These are phyloP conservation scores for Sphaeridia pumilis DNA, from an alignment of 2,888 invertebrate species.

Conservation along the genomic window DNA sequence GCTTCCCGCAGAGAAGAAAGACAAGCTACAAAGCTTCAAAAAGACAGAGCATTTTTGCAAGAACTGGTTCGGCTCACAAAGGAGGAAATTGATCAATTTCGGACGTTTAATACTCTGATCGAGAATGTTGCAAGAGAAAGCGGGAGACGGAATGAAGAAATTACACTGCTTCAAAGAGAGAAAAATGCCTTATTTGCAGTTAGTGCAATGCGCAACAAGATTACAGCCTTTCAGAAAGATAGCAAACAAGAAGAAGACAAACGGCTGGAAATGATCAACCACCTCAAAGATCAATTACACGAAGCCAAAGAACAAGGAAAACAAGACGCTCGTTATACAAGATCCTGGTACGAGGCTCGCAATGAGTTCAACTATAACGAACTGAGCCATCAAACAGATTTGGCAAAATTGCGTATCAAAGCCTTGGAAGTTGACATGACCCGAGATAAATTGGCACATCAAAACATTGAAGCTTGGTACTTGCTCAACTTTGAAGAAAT, in stretches of 20 bases:
- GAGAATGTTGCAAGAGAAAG: constrained; percentile 16
- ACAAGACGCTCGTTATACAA: constrained; percentile 19
- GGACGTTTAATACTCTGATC: constrained; percentile 16
- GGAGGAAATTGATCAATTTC: constrained; percentile 13
- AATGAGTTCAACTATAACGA: constrained; percentile 15
- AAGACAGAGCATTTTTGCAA: constrained; percentile 16
- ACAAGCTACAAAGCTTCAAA: constrained; percentile 18
- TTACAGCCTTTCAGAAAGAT: constrained; percentile 16
- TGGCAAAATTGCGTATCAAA: constrained; percentile 15
- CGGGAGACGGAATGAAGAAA: constrained; percentile 15
- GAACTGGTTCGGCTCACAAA: constrained; percentile 16
- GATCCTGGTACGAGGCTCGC: constrained; percentile 25
- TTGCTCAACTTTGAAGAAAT: constrained; percentile 38
- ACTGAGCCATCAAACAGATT: constrained; percentile 11
- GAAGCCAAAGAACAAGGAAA: constrained; percentile 21
- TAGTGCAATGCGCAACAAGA: constrained; percentile 12
- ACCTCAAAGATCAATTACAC: constrained; percentile 26
- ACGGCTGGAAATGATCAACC: constrained; percentile 22
- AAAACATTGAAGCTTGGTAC: constrained; percentile 30
- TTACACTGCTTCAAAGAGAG: constrained; percentile 15
- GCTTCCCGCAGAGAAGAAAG: constrained; percentile 12
- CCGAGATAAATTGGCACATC: constrained; percentile 25
- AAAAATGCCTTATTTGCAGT: constrained; percentile 10
- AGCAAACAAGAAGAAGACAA: constrained; percentile 20
- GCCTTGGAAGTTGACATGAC: constrained; percentile 20